Base-by-base conservation (phyloP, 2,113 vertebrate genomes). In the Ginglymostoma cirratum region DNA sequence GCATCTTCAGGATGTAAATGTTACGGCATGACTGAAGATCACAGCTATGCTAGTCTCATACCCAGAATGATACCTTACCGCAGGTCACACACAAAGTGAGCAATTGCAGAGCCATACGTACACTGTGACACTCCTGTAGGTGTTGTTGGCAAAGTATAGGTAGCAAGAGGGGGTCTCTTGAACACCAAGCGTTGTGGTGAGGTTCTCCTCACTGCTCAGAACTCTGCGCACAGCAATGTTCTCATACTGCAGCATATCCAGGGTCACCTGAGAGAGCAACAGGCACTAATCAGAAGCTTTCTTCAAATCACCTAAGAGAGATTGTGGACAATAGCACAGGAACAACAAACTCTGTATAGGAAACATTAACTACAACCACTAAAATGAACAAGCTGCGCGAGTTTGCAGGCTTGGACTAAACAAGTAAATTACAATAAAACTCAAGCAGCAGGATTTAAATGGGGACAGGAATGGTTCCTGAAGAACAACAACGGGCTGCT, bases 221-320 rank as follows among this genome's bases (percentile, higher is more conserved):
- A 99, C 98, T 96, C 99, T 98, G 87, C 98, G 98, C 76, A 99
- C 98, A 0, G 97, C 96, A 5, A 99, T 95, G 24, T 98, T 99
- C 67, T 97, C 98, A 0, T 97, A 98, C 97, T 99, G 99, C 23
- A 98, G 97, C 97, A 99, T 97, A 97, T 99, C 99, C 97, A 99
- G 96, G 0, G 96, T 98, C 34, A 99, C 98, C 99, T 99, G 96
- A 65, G 96, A 97, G 85, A 38, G 96, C 96, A 96, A 96, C 0
- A 0, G 0, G 24, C 2, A 67, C 17, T 23, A 72, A 2, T 65
- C 34, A 92, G 89, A 92, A 23, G 15, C 61, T 92, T 92, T 7
- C 89, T 38, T 65, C 89, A 66, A 38, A 66, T n/a, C 61, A 65
- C 3, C 55, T 2, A 48, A 76, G 52, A 83, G 42, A 38, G 42